These are phyloP conservation scores for Orthosia cruda DNA, from an alignment of 2,888 invertebrate species.

Conservation along the genomic window DNA sequence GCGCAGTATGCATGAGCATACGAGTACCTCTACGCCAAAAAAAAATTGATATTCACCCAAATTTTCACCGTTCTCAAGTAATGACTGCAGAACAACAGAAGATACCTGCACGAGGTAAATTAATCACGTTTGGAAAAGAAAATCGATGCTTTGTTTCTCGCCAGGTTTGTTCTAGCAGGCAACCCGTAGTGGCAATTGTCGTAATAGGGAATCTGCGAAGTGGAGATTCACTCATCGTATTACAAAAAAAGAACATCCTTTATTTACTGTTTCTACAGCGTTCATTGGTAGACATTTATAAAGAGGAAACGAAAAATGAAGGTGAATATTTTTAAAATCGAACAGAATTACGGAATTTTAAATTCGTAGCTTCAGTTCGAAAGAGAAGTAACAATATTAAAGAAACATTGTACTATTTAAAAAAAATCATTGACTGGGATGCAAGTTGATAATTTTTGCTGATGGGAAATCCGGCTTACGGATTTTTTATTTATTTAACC, in stretches of 20 bases:
- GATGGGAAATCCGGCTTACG: too few relatives aligned
- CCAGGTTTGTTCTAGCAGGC: background rate
- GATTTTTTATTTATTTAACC: too few relatives aligned
- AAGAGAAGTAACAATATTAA: background rate
- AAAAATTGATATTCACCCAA: too few relatives aligned
- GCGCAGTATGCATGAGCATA: too few relatives aligned
- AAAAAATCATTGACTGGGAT: too few relatives aligned
- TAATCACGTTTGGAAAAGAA: slow-evolving; percentile 24
- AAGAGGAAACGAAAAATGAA: background rate
- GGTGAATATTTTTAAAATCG: background rate
- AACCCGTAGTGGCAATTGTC: slow-evolving; percentile 19
- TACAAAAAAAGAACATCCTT: background rate
- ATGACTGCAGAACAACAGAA: slow-evolving; percentile 1
- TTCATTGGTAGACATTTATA: background rate
- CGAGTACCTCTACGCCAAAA: too few relatives aligned
- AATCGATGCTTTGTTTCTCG: slow-evolving; percentile 36
- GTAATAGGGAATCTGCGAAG: slow-evolving; percentile 12
- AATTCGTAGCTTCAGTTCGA: background rate
- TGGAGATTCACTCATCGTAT: slow-evolving; percentile 12
- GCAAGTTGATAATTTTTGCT: too few relatives aligned
- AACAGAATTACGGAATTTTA: too few relatives aligned
- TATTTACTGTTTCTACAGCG: background rate
- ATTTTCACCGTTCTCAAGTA: background rate
- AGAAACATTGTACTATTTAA: background rate
- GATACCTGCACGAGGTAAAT: background rate